Base-by-base conservation (phyloP, 2,113 vertebrate genomes). In the Larimichthys crocea region DNA sequence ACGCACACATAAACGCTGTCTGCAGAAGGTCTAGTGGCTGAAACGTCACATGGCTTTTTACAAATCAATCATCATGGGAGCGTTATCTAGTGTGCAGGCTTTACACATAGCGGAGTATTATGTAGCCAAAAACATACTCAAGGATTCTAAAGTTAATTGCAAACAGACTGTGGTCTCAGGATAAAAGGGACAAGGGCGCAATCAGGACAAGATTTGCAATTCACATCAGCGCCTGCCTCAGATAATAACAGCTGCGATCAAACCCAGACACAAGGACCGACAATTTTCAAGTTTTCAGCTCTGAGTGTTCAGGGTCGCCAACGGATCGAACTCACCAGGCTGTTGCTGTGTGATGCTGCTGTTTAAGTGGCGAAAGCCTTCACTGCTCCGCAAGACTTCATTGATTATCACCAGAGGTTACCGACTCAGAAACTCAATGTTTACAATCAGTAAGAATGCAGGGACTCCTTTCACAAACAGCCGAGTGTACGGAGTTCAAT, bases 371-470 rank as follows among this genome's bases (percentile, higher is more conserved):
- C 0, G 14, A 52, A 31, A 66, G 65, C 60, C 46, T 65, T 68
- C 48, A 24, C 64, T 61, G 50, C 69, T 76, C 55, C 0, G 2
- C 76, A 29, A 74, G 74, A 82, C 70, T 71, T 83, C 56, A 84
- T 74, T 73, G 84, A 89, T 83, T 79, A 66, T 29, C 66, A 76
- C 75, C 62, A 74, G 73, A 73, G 57, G 83, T 80, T 69, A 74
- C 44, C 49, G 74, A 80, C 2, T 15, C 61, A 80, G 79, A 80
- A 74, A 73, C 67, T 76, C 73, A 16, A 24, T 46, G 50, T 86
- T 87, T 72, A 52, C 46, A 84, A 84, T 84, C 86, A 81, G 80
- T 85, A 79, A 73, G 66, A 81, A 85, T 61, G 75, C 62, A 71
- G 42, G 63, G 48, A 53, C 42, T 68, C 44, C 35, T 74, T 73